Percentiles rank a stretch among this genome's conserved stretches.
phyloP scores from a whole-genome alignment of 35 echinoderm and acorn worm species.

The Ophioderma brevispina region DNA sequence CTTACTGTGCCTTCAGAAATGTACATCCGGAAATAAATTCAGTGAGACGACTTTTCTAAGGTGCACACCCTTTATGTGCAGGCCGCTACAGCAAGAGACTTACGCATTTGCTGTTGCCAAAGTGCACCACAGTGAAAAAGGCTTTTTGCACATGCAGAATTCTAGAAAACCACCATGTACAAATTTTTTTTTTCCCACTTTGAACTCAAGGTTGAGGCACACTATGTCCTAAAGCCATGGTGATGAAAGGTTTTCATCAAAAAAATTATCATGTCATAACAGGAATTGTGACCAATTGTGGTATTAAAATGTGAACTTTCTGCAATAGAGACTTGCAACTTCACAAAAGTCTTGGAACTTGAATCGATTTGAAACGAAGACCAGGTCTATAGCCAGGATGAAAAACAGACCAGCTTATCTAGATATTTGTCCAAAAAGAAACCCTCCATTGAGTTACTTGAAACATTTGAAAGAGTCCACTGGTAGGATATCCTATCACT shows the following conservation, averaged over 20 bases:
- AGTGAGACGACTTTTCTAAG: not conserved
- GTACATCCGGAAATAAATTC: not conserved
- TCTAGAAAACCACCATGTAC: not conserved
- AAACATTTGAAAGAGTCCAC: not conserved
- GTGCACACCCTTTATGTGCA: not conserved
- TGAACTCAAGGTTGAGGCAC: not conserved
- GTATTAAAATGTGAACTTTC: not conserved
- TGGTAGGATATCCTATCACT: not conserved
- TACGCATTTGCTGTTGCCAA: not conserved
- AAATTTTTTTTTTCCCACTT: not conserved
- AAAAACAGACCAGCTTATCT: not conserved
- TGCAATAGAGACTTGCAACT: not conserved
- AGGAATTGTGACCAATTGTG: not conserved
- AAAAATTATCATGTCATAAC: not conserved
- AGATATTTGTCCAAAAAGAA: not conserved
- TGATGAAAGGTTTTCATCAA: not conserved
- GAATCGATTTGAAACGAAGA: not conserved
- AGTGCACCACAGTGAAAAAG: not conserved
- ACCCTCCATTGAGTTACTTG: not conserved
- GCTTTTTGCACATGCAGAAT: not conserved
- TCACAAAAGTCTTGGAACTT: not conserved
- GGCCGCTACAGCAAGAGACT: not conserved
- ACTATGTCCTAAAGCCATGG: not conserved
- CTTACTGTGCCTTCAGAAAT: not conserved
- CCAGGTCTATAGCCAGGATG: not conserved